Evolutionary conservation across 1,140 invertebrate genomes (phyloP), one percentile per base, ranked within the genome.

Genomic region (Drosophila teissieri): DNA sequence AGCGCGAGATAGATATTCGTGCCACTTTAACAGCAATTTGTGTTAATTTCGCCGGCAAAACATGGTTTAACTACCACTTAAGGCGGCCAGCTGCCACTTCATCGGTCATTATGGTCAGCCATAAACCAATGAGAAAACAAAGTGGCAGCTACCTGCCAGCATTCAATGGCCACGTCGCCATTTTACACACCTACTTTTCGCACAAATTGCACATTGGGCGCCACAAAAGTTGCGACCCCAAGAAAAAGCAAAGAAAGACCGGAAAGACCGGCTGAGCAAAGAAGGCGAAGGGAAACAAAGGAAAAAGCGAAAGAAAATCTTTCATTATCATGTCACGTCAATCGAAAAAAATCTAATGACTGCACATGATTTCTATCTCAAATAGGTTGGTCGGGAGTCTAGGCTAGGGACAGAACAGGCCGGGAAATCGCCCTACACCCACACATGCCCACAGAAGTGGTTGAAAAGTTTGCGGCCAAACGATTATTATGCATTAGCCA

Each of bases 261-360:
- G 68, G 64, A 51, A 57, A 68, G 80, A 19, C 19, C 4, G 1
- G 44, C 15, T 40, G 14, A 44, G 45, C 44, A 15, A 51, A 36
- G 52, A 67, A 52, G 44, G 22, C 48, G 48, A 53, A 64, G n/a
- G 56, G 57, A 61, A 78, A 61, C 45, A 36, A 56, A 64, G 52
- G 52, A 69, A 27, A 65, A 51, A 56, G 54, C 22, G 22, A 58
- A 39, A 55, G 55, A 70, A 78, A 88, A 86, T 80, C 88, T 88
- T 91, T 91, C 88, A 91, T 91, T 91, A 91, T 91, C 88, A 84
- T 91, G 88, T 91, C 88, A 91, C 88, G 88, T 91, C 88, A 91
- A 91, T 91, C 83, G 83, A 80, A 91, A 82, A 91, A 79, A 91
- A 91, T 91, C 88, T 91, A 91, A 91, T 91, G 88, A 84, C 88